phyloP scores from a whole-genome alignment of 2,797 vertebrate species.

The Parauchenoglanis punctatus region DNA sequence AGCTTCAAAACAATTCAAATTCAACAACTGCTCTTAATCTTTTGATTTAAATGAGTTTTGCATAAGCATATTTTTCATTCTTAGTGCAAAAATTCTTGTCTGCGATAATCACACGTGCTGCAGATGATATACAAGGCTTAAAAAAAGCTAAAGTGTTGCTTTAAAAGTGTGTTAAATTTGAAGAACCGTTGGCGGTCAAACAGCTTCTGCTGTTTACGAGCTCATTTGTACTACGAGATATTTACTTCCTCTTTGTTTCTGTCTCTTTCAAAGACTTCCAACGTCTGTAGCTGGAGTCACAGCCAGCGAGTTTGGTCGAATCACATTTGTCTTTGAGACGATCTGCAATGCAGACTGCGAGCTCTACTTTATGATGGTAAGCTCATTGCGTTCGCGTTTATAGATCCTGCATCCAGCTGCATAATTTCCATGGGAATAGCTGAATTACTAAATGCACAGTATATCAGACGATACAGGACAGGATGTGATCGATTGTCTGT shows the following conservation, averaged over 20 bases:
- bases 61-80: not conserved
- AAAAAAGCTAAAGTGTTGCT: not conserved
- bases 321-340: slow-evolving; percentile 95
- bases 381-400: slow-evolving; percentile 46
- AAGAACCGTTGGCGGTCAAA: not conserved
- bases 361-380: slow-evolving; percentile 98
- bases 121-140: not conserved
- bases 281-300: slow-evolving; percentile 85
- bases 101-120: not conserved
- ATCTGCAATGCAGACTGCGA: slow-evolving; percentile 88
- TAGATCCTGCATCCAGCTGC: not conserved
- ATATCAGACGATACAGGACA: not conserved
- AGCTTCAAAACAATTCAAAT: not conserved
- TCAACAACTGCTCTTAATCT: not conserved
- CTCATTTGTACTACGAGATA: not conserved
- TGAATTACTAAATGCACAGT: not conserved
- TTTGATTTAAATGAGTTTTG: not conserved
- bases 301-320: slow-evolving; percentile 86
- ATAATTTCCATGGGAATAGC: not conserved
- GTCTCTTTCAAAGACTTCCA: slow-evolving; percentile 78
- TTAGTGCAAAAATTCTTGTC: not conserved
- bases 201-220: not conserved
- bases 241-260: not conserved
- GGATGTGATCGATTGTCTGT: not conserved
- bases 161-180: not conserved